Base-by-base conservation (phyloP, 1,140 invertebrate species). In the Drosophila ironensis region DNA sequence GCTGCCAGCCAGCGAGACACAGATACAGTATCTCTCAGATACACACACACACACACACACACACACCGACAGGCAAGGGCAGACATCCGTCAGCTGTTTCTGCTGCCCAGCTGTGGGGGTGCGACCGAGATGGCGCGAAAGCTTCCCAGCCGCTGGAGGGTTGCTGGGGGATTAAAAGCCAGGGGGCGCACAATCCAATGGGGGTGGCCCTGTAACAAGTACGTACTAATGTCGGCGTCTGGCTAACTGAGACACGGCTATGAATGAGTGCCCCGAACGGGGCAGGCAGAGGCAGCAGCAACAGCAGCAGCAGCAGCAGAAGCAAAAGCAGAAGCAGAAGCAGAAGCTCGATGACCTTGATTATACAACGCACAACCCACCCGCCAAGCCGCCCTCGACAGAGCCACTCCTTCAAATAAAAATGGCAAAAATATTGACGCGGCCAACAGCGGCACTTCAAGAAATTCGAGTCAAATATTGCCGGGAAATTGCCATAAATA, bases 221-320 rank as follows among this genome's bases (percentile, higher is more conserved):
- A 69, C 63, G 69, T 77, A 72, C 74, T 78, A 78, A 78, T 84
- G 77, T 78, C 69, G 75, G 73, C 74, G 80, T 80, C 78, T 84
- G 80, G 74, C 80, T 80, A 86, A 84, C 80, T 80, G 81, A 59
- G 78, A 80, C 68, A 63, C 70, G 63, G 78, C 78, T 86, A 60
- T 70, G 78, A 82, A 54, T 77, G 59, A 84, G 53, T 67, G 64
- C 25, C 42, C 42, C 44, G 35, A 33, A 22, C 44, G 30, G 24
- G 37, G 35, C 14, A 25, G 37, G 42, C 19, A 24, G 30, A 68
- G 61, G 76, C 80, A 64, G 72, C 59, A 11, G 59, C 25, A 33
- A 20, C 11, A 53, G 47, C 4, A 25, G 20, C 12, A 19, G 27
- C 27, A 50, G n/a, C 2, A 30, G 47, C 52, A 20, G 44, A 7